These are phyloP conservation scores for Sternarchorhynchus goeldii DNA, from an alignment of 2,797 vertebrate genomes.

Conservation along the genomic window DNA sequence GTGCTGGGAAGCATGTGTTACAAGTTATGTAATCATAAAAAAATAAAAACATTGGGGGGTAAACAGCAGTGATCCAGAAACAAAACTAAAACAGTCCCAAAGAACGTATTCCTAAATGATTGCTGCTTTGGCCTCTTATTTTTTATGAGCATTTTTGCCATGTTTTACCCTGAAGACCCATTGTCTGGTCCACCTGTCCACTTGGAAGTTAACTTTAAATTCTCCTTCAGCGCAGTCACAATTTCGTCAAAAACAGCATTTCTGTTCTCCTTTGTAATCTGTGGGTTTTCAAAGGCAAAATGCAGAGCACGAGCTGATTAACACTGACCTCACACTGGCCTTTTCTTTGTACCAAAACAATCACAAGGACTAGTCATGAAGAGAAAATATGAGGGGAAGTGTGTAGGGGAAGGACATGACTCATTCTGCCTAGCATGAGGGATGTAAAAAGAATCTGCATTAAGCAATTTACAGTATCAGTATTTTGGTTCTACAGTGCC, in stretches of 20 bases:
- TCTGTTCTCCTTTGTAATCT: slow-evolving; percentile 93
- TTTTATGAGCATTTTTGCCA: not conserved
- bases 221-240: slow-evolving; percentile 75
- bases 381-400: not conserved
- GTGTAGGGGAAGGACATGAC: not conserved
- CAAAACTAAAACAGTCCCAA: slow-evolving; percentile 11
- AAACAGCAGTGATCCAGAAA: too few species aligned
- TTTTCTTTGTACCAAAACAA: not conserved
- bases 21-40: not conserved
- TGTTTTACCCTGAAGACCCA: not conserved
- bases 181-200: not conserved
- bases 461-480: not conserved
- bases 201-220: slow-evolving; percentile 64
- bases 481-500: not conserved
- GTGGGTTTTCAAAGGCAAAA: slow-evolving; percentile 45
- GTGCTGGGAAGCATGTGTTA: not conserved
- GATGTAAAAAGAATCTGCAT: not conserved
- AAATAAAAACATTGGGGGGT: not conserved
- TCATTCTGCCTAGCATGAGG: not conserved
- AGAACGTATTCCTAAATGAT: not conserved
- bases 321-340: not conserved
- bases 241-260: slow-evolving; percentile 80
- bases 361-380: not conserved
- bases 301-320: slow-evolving; percentile 5
- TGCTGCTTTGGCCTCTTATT: not conserved